Percentiles rank a stretch among this genome's conserved stretches.
phyloP scores from a whole-genome alignment of 2,888 invertebrate species.

The Cataglyphis altisquamis region DNA sequence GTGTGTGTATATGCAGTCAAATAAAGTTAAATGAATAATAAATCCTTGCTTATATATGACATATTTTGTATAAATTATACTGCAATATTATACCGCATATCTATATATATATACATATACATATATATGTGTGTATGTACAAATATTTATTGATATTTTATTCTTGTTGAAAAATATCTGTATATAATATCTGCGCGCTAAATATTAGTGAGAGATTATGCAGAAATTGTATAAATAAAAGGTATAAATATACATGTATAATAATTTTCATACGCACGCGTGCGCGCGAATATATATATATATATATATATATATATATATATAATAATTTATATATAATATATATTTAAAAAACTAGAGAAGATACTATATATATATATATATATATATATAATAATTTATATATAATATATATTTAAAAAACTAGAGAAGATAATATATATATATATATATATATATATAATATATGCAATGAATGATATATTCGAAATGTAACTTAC shows the following conservation, averaged over 20 bases:
- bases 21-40: not conserved
- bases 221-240: slow-evolving; percentile 4
- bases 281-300: no score
- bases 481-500: not conserved
- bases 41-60: not conserved
- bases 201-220: not conserved
- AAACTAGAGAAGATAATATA: not conserved
- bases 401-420: slow-evolving; percentile 8
- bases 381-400: no score
- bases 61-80: not conserved
- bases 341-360: slow-evolving; percentile 17
- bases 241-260: not conserved
- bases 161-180: not conserved
- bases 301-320: no score
- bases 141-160: not conserved
- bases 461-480: not conserved
- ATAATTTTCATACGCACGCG: not conserved
- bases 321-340: not conserved
- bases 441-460: not conserved
- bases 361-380: not conserved
- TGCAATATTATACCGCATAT: not conserved
- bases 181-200: not conserved
- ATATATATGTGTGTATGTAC: not conserved
- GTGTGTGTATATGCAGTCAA: not conserved
- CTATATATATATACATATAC: not conserved